Percentiles rank a stretch among this genome's conserved stretches.
Evolutionary conservation across 2,797 vertebrate species (phyloP).

Genomic region (Chelidonichthys spinosus): DNA sequence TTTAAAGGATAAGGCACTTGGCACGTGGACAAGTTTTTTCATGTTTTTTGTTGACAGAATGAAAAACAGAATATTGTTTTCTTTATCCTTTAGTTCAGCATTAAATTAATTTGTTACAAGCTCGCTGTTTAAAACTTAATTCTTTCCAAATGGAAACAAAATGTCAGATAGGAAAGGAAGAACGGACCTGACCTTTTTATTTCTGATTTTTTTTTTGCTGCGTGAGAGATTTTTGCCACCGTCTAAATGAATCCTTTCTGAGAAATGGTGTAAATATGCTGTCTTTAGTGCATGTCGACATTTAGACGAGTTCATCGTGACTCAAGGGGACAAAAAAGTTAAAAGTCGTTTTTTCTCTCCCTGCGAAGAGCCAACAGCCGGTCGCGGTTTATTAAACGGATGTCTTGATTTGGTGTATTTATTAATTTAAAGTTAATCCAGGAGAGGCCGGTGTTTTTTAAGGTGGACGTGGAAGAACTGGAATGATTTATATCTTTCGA

Average conservation of each 20-base stretch:
- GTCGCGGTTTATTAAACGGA: constrained; percentile 4
- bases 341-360: constrained; percentile 7
- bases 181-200: not conserved
- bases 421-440: constrained; percentile 42
- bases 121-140: not conserved
- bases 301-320: constrained; percentile 36
- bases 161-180: not conserved
- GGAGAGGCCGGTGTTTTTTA: constrained; percentile 22
- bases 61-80: not conserved
- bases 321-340: not conserved
- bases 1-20: not conserved
- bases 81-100: too few relatives aligned
- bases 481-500: constrained; percentile 9
- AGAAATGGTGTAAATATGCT: constrained; percentile 43
- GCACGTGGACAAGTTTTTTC: not conserved
- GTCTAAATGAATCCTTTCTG: constrained; percentile 11
- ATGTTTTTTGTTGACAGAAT: not conserved
- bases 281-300: constrained; percentile 40
- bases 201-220: not conserved
- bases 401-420: constrained; percentile 48
- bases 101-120: not conserved
- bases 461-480: constrained; percentile 31
- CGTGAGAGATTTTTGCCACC: constrained; percentile 12
- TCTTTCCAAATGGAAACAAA: not conserved
- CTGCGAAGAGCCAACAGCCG: constrained; percentile 3